Evolutionary conservation across 2,797 vertebrate species (phyloP).

Genomic region (Florisuga fusca): DNA sequence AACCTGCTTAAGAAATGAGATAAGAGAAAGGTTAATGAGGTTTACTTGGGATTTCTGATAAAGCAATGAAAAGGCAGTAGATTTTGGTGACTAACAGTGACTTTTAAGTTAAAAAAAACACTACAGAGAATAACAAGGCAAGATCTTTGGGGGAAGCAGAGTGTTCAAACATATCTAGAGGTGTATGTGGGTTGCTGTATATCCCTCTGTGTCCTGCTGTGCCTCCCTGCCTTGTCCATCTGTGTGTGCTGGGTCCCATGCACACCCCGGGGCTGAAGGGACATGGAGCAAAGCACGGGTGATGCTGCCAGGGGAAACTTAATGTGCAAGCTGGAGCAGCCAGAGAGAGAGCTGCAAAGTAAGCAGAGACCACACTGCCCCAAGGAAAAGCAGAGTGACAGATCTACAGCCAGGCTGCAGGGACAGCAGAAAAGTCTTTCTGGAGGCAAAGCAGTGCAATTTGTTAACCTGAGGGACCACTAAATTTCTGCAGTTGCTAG

Average conservation of each 20-base stretch:
- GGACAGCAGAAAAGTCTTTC: constrained; percentile 28
- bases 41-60: neutral
- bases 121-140: neutral
- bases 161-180: neutral
- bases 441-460: neutral
- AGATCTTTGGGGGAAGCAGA: neutral
- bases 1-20: neutral
- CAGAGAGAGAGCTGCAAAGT: neutral
- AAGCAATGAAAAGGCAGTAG: neutral
- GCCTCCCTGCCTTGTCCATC: neutral
- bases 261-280: neutral
- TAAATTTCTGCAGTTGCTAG: neutral
- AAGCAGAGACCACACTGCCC: neutral
- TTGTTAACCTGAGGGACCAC: neutral
- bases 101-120: neutral
- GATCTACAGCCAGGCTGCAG: neutral
- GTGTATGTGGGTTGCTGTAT: neutral
- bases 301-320: neutral
- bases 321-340: neutral
- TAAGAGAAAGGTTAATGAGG: constrained; percentile 7
- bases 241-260: rapidly evolving
- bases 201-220: neutral
- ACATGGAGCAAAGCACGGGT: neutral
- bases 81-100: neutral
- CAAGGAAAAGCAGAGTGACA: neutral